Base-by-base conservation (phyloP, 2,797 vertebrate genomes). In the Onychomys arenicola region DNA sequence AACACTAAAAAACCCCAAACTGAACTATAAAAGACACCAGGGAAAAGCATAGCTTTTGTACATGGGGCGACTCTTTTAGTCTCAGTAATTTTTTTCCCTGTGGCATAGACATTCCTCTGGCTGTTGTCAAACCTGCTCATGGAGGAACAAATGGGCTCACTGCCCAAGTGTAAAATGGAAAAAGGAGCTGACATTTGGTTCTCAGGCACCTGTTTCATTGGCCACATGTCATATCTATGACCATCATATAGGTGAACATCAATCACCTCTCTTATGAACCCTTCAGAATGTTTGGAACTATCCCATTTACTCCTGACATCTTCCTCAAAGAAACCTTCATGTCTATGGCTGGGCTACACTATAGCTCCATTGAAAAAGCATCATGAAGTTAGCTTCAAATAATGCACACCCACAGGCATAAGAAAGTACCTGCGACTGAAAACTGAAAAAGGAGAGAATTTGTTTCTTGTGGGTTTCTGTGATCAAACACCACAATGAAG, bases 101-200 rank as follows among this genome's bases (percentile, higher is more conserved):
- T 82, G 98, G 98, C 85, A 94, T 97, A 75, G 37, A 43, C 5
- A 17, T 59, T 49, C 17, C 89, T 98, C 69, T 78, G 98, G 89
- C 92, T 98, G 78, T 77, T 98, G 46, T 98, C 98, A 80, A 98
- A 97, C 94, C 96, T 98, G 19, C 37, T 63, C 65, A 95, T 98
- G 94, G 94, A 97, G 96, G 97, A 97, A 93, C 23, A 40, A 96
- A 75, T 40, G 32, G 37, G 21, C 10, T 75, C 37, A 75, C 37
- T 40, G 37, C 37, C 37, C 71, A 40, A 13, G 37, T 75, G 10
- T 25, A 43, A 40, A 75, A 25, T 75, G 37, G 71, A 75, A 37
- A 75, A 75, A 12, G 37, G 37, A 43, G 37, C 37, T 75, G 37
- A 25, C 71, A 40, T 21, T 23, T 75, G 71, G 43, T 75, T 75